Evolutionary conservation across 2,888 invertebrate genomes (phyloP).

Genomic region (Molanna angustata): DNA sequence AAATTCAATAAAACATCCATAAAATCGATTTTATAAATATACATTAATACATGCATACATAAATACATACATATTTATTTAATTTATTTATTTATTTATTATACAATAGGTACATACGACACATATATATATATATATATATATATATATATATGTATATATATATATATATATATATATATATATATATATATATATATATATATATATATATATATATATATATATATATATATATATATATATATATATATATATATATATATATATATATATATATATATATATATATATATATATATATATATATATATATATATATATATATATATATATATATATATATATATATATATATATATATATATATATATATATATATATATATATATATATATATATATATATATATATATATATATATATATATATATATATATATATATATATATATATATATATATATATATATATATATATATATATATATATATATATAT

Average conservation of each 20-base stretch:
- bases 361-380: neutral
- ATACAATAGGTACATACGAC: neutral
- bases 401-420: neutral
- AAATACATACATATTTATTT: no score
- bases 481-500: neutral
- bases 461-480: neutral
- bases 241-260: neutral
- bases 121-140: neutral
- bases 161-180: neutral
- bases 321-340: neutral
- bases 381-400: neutral
- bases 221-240: neutral
- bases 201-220: neutral
- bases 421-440: neutral
- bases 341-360: neutral
- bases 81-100: no score
- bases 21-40: no score
- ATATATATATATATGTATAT: neutral
- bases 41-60: no score
- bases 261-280: neutral
- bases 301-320: neutral
- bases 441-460: neutral
- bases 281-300: neutral
- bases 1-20: no score
- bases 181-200: neutral